These are phyloP conservation scores for Pandemis cinnamomeana DNA, from an alignment of 2,888 invertebrate genomes.

Conservation along the genomic window DNA sequence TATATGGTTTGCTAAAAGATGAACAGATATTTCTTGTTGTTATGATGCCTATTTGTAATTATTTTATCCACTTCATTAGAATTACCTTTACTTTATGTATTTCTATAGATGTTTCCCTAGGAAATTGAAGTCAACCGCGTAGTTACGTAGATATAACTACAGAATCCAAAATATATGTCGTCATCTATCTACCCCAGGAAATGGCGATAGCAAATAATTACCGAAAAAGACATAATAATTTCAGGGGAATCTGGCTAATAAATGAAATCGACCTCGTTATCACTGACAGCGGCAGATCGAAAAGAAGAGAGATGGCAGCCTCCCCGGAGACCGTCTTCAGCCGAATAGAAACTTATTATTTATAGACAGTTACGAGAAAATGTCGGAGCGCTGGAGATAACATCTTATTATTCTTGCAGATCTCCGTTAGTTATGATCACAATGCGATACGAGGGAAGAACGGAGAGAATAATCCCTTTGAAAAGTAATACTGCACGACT, in stretches of 20 bases:
- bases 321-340: conserved; percentile 55
- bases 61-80: background rate
- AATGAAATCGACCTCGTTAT: conserved; percentile 64
- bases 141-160: background rate
- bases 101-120: background rate
- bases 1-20: background rate
- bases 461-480: conserved; percentile 15
- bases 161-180: background rate
- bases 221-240: conserved; percentile 46
- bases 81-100: background rate
- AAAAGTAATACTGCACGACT: conserved; percentile 5
- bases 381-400: conserved; percentile 33
- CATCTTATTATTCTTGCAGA: conserved; percentile 38
- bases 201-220: conserved; percentile 37
- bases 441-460: conserved; percentile 21
- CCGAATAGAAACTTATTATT: conserved; percentile 45
- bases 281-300: conserved; percentile 60
- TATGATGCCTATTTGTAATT: background rate
- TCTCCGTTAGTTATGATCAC: conserved; percentile 36
- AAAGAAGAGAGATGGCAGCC: conserved; percentile 60
- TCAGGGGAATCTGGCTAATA: conserved; percentile 53
- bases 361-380: conserved; percentile 42
- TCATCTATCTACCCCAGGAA: conserved; percentile 12
- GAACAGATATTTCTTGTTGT: background rate
- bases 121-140: background rate